phyloP scores from a whole-genome alignment of 2,888 invertebrate genomes.

The Eurois occulta region DNA sequence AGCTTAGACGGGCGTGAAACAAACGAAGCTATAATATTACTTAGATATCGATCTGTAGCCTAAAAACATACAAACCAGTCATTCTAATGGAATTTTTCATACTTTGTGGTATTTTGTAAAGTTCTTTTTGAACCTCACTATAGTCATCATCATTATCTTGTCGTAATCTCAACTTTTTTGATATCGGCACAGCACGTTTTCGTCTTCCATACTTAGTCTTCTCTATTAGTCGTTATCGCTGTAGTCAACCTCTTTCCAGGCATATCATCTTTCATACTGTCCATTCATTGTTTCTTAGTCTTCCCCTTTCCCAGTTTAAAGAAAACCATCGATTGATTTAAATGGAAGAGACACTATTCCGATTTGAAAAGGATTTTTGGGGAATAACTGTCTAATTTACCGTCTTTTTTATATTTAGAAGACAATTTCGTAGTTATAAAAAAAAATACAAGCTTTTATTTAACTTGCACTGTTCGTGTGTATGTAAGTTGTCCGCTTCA shows the following conservation, averaged over 20 bases:
- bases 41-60: constrained; percentile 5
- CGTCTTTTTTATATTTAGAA: too few species aligned
- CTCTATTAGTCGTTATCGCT: neutral
- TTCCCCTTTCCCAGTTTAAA: too few species aligned
- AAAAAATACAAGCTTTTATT: too few species aligned
- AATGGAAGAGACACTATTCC: too few species aligned
- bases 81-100: too few species aligned
- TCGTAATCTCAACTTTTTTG: neutral
- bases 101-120: neutral
- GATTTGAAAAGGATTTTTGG: too few species aligned
- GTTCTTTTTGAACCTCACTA: neutral
- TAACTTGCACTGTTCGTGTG: too few species aligned
- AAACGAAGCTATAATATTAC: constrained; percentile 21
- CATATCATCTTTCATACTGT: neutral
- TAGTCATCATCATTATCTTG: neutral
- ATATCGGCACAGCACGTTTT: neutral
- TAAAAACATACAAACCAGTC: constrained; percentile 1
- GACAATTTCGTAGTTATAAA: too few species aligned
- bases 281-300: neutral
- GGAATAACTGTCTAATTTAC: too few species aligned
- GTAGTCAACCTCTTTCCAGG: neutral
- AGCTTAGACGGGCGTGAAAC: constrained; percentile 10
- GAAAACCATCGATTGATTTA: too few species aligned
- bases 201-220: neutral
- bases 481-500: too few species aligned